phyloP scores from a whole-genome alignment of 2,113 vertebrate genomes.

The Lophochroa leadbeateri region DNA sequence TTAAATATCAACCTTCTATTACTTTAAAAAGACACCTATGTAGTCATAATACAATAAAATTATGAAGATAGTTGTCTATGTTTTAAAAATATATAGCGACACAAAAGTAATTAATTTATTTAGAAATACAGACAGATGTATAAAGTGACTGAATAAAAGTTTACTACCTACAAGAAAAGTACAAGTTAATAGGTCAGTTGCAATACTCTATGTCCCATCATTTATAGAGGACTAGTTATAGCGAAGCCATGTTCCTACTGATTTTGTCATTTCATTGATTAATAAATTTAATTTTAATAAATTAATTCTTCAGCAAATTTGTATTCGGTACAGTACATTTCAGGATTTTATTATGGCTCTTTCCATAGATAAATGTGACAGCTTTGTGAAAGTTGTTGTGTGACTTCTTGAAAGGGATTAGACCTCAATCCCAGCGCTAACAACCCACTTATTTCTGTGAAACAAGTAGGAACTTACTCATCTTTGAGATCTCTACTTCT shows the following conservation, averaged over 20 bases:
- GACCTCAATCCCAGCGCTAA: neutral
- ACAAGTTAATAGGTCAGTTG: neutral
- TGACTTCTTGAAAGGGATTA: neutral
- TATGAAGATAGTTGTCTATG: neutral
- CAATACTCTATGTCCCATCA: neutral
- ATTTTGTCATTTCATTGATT: neutral
- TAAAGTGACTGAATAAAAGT: neutral
- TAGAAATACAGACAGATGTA: neutral
- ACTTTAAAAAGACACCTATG: neutral
- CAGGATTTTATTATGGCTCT: neutral
- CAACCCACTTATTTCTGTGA: neutral
- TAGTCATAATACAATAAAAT: neutral
- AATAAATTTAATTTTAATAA: neutral
- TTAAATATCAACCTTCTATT: neutral
- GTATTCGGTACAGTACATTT: neutral
- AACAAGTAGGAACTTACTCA: neutral
- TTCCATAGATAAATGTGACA: neutral
- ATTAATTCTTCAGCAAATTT: neutral
- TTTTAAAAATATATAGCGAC: neutral
- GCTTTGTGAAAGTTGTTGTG: neutral
- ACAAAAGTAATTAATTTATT: neutral
- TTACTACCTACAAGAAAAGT: neutral
- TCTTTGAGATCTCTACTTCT: neutral
- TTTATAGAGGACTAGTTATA: neutral
- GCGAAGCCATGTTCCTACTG: neutral